These are phyloP conservation scores for Eurystomus gularis DNA, from an alignment of 2,113 vertebrate species.

Conservation along the genomic window DNA sequence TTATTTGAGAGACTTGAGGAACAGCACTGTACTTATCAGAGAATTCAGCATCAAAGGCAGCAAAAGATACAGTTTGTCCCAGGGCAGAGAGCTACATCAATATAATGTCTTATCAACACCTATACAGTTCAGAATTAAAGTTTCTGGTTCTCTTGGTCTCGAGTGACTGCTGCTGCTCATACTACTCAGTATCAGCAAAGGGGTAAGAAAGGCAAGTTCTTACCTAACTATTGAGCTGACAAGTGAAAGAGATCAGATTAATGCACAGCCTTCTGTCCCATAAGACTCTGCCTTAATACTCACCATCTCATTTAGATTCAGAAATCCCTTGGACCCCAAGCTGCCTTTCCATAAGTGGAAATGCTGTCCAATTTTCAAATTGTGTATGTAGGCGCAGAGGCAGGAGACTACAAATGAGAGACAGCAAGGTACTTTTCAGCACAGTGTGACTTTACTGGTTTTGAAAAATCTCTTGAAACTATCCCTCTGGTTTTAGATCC, in stretches of 20 bases:
- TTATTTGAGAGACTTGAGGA: background rate
- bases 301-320: background rate
- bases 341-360: background rate
- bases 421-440: background rate
- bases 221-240: background rate
- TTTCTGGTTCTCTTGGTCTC: background rate
- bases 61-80: background rate
- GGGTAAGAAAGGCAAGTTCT: background rate
- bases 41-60: background rate
- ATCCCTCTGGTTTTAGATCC: background rate
- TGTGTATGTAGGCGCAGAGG: accelerated
- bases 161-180: background rate
- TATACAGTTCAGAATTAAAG: background rate
- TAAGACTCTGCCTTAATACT: background rate
- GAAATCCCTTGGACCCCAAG: background rate
- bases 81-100: background rate
- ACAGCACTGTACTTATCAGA: background rate
- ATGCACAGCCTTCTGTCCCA: background rate
- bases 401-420: background rate
- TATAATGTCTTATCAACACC: background rate
- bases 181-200: background rate
- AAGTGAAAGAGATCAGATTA: background rate
- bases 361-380: background rate
- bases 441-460: background rate
- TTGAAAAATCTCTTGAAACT: background rate